Base-by-base conservation (phyloP, 1,140 invertebrate species). In the Phymorhynchus buccinoides region DNA sequence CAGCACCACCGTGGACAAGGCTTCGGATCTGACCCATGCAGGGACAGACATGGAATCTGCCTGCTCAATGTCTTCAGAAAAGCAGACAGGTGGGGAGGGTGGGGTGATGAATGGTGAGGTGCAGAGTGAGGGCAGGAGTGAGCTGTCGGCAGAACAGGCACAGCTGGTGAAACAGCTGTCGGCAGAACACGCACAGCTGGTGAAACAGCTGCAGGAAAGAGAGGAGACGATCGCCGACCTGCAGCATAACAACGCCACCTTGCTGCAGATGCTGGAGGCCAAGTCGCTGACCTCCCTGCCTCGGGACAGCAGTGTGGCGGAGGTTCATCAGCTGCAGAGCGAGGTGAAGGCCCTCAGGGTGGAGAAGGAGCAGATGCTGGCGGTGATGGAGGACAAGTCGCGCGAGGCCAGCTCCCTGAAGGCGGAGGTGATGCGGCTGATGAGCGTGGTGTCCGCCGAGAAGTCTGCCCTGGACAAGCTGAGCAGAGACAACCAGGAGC, bases 371-470 rank as follows among this genome's bases (percentile, higher is more conserved):
- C 93, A 93, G 87, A 92, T 94, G 85, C 86, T 94, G 83, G 91
- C 93, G 56, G 92, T 94, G 4, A 87, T 94, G 83, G 93, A 92
- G 83, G 93, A 94, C 81, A 94, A 94, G 84, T 91, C 93, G 3
- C 90, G 92, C 41, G 94, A 94, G 85, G 90, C 88, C 79, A 93
- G 92, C 81, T 88, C 85, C 35, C 88, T 93, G n/a, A 94, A 93
- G 87, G 80, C 88, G 77, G 94, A 94, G 86, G 91, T 94, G n/a
- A 92, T 92, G 84, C 90, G 91, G 9, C 88, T 94, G 39, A 93
- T 93, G 89, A 92, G 90, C 88, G 88, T 93, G 44, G 89, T 94
- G 14, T 88, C 92, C 22, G 92, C 93, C 9, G 91, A 93, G 62
- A 93, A 93, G 85, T 84, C 90, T 42, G 93, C 93, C 9, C 75